These are phyloP conservation scores for Paramuricea clavata DNA, from an alignment of 92 coral and sea anemone genomes.

Conservation along the genomic window DNA sequence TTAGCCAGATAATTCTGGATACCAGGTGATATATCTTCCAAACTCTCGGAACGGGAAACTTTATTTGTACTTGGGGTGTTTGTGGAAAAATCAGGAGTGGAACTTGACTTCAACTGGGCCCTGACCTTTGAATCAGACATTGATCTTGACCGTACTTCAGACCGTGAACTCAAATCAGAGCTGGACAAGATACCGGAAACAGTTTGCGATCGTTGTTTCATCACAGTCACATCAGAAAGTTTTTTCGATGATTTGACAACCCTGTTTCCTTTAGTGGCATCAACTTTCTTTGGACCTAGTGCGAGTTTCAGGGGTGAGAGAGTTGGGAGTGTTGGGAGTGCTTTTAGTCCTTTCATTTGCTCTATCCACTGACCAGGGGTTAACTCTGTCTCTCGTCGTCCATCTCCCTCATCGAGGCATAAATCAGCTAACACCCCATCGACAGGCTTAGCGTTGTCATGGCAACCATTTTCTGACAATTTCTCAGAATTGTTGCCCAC, in stretches of 20 bases:
- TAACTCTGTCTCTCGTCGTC: neutral
- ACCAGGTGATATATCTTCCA: slow-evolving; percentile 36
- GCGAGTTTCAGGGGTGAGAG: slow-evolving; percentile 1
- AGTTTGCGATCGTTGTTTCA: neutral
- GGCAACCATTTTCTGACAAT: neutral
- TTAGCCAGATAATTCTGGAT: slow-evolving; percentile 34
- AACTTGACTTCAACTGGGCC: slow-evolving; percentile 13
- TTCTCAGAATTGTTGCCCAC: neutral
- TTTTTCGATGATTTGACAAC: neutral
- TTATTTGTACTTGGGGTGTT: neutral
- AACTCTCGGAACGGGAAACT: neutral
- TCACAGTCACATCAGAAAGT: neutral
- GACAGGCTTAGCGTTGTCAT: neutral
- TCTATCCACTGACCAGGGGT: slow-evolving; percentile 43
- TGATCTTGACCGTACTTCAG: slow-evolving; percentile 22
- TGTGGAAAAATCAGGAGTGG: slow-evolving; percentile 7
- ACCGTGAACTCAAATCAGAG: neutral
- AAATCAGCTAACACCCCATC: neutral
- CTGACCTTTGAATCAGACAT: neutral
- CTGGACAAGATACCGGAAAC: neutral
- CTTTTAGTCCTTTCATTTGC: slow-evolving; percentile 7
- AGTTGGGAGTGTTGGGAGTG: neutral
- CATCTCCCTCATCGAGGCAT: neutral
- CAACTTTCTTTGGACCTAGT: neutral
- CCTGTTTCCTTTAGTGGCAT: neutral